Conservation (phyloP, 2,113 vertebrate species). For the Isurus oxyrinchus region DNA sequence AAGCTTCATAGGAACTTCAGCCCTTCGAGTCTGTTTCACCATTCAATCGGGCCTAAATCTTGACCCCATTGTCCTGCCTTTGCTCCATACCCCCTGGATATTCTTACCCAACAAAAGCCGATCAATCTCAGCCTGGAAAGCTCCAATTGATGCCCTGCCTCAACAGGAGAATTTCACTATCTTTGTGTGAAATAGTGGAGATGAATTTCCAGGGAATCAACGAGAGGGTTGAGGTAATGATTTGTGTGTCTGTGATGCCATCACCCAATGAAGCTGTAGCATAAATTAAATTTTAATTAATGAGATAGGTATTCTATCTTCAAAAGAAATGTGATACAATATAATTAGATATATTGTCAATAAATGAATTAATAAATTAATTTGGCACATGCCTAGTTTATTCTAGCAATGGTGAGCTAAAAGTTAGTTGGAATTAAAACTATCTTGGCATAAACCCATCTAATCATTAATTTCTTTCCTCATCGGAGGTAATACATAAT, state of each 20-base stretch:
- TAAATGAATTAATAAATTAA: constrained; percentile 37
- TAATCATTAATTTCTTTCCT: not conserved
- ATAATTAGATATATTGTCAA: constrained; percentile 30
- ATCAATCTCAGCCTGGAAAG: not conserved
- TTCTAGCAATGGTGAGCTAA: constrained; percentile 6
- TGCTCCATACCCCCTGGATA: not conserved
- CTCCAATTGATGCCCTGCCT: not conserved
- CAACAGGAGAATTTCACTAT: not conserved
- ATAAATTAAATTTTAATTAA: constrained; percentile 33
- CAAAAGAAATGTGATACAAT: constrained; percentile 4
- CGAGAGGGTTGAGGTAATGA: not conserved
- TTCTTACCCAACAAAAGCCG: too few relatives aligned
- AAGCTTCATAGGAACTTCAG: not conserved
- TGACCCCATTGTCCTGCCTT: not conserved
- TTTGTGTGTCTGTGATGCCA: not conserved
- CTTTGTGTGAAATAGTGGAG: not conserved
- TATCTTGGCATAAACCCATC: not conserved
- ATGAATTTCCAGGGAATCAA: not conserved
- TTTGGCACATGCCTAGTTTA: constrained; percentile 27
- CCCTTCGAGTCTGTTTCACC: not conserved
- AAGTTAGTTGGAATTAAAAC: constrained; percentile 37
- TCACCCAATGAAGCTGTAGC: not conserved
- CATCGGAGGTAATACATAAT: not conserved
- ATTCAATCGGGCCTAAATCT: not conserved
- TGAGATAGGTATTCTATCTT: constrained; percentile 7